Conservation (phyloP, 2,797 vertebrate species). For the Clarias laeviceps region DNA sequence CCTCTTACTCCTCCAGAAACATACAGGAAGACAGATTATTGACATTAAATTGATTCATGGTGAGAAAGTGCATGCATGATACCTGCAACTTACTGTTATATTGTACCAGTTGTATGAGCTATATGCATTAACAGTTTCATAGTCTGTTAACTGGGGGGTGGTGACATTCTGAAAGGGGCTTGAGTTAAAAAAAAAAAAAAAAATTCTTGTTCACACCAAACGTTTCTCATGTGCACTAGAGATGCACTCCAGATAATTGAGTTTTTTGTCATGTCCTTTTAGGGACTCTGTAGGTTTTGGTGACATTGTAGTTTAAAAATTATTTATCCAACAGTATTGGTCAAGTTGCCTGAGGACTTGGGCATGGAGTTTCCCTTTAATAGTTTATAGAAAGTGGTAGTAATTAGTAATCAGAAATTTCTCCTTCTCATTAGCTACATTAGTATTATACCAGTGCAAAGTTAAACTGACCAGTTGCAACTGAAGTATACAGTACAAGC, state of each 20-base stretch:
- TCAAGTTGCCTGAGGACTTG: not conserved
- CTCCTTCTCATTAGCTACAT: not conserved
- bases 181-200: too few species aligned
- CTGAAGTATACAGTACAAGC: not conserved
- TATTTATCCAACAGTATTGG: not conserved
- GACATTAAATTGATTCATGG: not conserved
- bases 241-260: too few species aligned
- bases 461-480: not conserved
- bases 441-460: not conserved
- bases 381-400: not conserved
- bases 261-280: too few species aligned
- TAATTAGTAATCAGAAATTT: not conserved
- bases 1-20: not conserved
- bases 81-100: not conserved
- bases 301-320: not conserved
- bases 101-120: not conserved
- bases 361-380: not conserved
- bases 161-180: too few species aligned
- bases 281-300: too few species aligned
- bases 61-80: not conserved
- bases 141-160: not conserved
- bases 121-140: not conserved
- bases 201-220: too few species aligned
- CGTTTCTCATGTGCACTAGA: too few species aligned
- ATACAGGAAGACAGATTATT: not conserved